Percentiles rank a stretch among this genome's conserved stretches.
phyloP scores from a whole-genome alignment of 64 coral and sea anemone species.

The Dendrophyllia cribrosa region DNA sequence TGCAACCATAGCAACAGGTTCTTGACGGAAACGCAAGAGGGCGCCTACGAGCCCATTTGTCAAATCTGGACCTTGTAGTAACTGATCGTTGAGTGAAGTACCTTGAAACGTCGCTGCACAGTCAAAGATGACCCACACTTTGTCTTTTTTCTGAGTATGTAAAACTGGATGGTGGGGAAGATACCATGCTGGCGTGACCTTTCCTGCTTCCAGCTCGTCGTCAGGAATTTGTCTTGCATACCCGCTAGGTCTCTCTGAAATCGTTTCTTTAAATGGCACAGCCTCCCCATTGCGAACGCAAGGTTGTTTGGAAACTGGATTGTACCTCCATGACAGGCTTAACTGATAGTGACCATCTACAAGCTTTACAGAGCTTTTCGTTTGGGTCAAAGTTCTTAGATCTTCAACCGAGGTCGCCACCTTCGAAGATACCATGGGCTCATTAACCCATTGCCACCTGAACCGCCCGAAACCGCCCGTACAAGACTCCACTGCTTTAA shows the following conservation, averaged over 20 bases:
- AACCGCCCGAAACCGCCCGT: too few relatives aligned
- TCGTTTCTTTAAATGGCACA: not conserved
- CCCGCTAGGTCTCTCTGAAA: not conserved
- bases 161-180: constrained; percentile 42
- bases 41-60: not conserved
- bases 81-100: not conserved
- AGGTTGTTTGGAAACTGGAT: not conserved
- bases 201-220: not conserved
- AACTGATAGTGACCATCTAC: not conserved
- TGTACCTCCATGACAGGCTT: not conserved
- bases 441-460: too few relatives aligned
- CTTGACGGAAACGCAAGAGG: not conserved
- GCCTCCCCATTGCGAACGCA: not conserved
- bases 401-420: constrained; percentile 9
- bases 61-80: constrained; percentile 33
- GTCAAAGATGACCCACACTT: constrained; percentile 36
- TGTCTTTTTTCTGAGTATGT: constrained; percentile 39
- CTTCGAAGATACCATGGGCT: not conserved
- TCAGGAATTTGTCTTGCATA: not conserved
- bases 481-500: too few relatives aligned
- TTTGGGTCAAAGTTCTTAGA: not conserved
- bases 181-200: constrained; percentile 24
- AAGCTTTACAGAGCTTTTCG: not conserved
- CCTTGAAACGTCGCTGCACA: constrained; percentile 34
- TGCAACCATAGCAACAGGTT: not conserved